Evolutionary conservation across 2,888 invertebrate species (phyloP), one percentile per base, ranked within the genome.

Genomic region (Rhagium mordax): DNA sequence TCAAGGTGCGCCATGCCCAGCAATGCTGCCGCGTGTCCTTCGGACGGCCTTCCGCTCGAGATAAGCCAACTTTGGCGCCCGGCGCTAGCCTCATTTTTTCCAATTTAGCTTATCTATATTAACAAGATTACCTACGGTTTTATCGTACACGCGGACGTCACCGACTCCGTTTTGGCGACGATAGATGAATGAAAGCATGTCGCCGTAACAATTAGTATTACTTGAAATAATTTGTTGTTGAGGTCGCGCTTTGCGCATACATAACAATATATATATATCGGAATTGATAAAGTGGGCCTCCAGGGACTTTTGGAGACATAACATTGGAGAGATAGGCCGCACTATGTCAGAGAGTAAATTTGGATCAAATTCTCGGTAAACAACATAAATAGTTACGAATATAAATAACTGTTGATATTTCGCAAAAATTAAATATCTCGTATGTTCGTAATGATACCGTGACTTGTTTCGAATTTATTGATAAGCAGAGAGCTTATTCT

Each of bases 41-140:
- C 83, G 80, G 78, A 81, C 84, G 84, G 84, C 85, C 84, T 84
- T 84, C 83, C 77, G 75, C 75, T 81, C 10, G n/a, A 48, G 71
- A 71, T 71, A 71, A 67, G 60, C 20, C 71, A 24, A 80, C 85
- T 80, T 29, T 67, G 78, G 75, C 75, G 77, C 78, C 77, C 61
- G 77, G 76, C 76, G 75, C 76, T 74, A 74, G 70, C 75, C 69
- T 55, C 68, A 41, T 60, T 66, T 29, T 51, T 55, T 61, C 69
- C 55, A 60, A 24, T 76, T 74, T 71, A 69, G 71, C 76, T 76
- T 78, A 78, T 78, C 78, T 74, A 70, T 57, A 64, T 70, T 64
- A 61, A 64, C 55, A 55, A 70, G 70, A 70, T 70, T 70, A 70
- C 70, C 64, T 70, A 51, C 49, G n/a, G 21, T 47, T 13, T 53